Base-by-base conservation (phyloP, 2,113 vertebrate species). In the Bungarus multicinctus region DNA sequence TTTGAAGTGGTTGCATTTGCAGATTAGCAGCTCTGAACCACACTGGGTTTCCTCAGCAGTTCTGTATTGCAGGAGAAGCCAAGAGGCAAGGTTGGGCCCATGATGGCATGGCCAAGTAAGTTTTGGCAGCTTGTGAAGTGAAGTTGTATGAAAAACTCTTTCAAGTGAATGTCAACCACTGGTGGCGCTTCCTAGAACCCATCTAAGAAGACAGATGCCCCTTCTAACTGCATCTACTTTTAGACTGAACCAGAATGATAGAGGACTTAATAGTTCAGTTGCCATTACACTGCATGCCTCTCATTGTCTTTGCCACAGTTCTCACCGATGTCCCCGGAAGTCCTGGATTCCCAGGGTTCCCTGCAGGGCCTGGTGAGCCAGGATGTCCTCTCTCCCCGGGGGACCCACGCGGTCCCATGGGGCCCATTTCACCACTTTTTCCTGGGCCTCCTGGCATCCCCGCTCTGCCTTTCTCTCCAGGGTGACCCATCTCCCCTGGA, bases 401-500 rank as follows among this genome's bases (percentile, higher is more conserved):
- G 0, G 99, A 98, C 2, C 99, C 99, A 0, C 94, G 96, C 0
- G 98, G 99, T 14, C 99, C 99, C 12, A 98, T 97, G 2, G 98
- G 97, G 14, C 98, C 98, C 96, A 98, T 98, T 85, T 98, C 97
- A 30, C 98, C 98, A 3, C 98, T 98, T 87, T 99, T 99, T 43
- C 98, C 97, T 0, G 97, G 97, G 3, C 98, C 98, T 0, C 98
- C 98, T 0, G 99, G 98, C 92, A 95, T 98, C 0, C 99, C 99
- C 0, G 99, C 98, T 94, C 98, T 97, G n/a, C 99, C 99, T 92
- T 99, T 98, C 95, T 99, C 99, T 27, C 99, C 99, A 0, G 98
- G 96, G 60, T 98, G 85, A 0, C 99, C 99, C 85, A 97, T 97
- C 94, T 98, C 98, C 0, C 99, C 99, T 0, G 95, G 55, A 18